Base-by-base conservation (phyloP, 2,888 invertebrate genomes). In the Tachina fera region DNA sequence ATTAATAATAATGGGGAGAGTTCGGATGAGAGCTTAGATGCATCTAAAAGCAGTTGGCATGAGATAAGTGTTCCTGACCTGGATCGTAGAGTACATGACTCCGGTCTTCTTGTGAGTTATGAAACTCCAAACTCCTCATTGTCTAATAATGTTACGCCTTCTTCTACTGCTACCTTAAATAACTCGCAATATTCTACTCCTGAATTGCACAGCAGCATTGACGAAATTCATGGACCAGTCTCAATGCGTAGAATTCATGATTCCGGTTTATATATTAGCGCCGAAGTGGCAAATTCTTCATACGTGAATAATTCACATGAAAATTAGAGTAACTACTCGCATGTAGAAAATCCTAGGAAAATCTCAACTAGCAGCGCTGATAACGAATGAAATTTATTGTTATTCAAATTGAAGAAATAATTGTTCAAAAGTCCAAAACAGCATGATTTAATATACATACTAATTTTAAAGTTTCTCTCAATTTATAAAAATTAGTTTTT, bases 181-280 rank as follows among this genome's bases (percentile, higher is more conserved):
- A 47, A 16, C 47, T 39, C 49, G 2, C 16, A 22, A 60, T 13
- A n/a, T 19, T 58, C 58, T 22, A 6, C 5, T 61, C n/a, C 31
- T 6, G 67, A 51, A 22, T 22, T 22, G 8, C 1, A 14, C 5
- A 22, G 49, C 11, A 60, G 8, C n/a, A 14, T 14, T 1, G 51
- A 53, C n/a, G 70, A 74, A 22, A 53, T 75, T 39, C 22, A 11
- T 1, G 83, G 76, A 3, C 75, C 83, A 11, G 41, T 76, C 9
- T 71, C 78, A 8, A 14, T 13, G 9, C 81, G 81, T 51, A 61
- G 68, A 31, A 51, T 74, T 51, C 83, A 84, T 19, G 88, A 88
- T 79, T 88, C 87, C 51, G 88, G 88, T 45, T 65, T 88, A 2
- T 84, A 81, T n/a, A 16, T 85, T 9, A 79, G 56, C 49, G 22